Evolutionary conservation across 2,888 invertebrate genomes (phyloP), one percentile per base, ranked within the genome.

Genomic region (Ectropis crepuscularia): DNA sequence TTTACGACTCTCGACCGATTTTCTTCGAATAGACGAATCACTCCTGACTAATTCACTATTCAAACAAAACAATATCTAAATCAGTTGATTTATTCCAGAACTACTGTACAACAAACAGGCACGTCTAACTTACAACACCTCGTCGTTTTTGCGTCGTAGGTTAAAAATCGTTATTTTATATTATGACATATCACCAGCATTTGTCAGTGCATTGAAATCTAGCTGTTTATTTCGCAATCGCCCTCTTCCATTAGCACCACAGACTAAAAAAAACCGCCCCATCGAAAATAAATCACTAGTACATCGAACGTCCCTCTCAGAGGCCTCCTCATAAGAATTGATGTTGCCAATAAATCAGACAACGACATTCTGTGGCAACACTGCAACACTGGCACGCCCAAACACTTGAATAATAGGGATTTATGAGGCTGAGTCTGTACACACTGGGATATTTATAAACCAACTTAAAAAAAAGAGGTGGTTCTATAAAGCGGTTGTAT

Each of bases 321-420:
- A 67, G 68, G 77, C 78, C 81, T 88, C 88, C 86, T 85, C 86
- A 85, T 81, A 79, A 83, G 82, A 87, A 89, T 89, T 88, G 89
- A 89, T 89, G 89, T 80, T 72, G 68, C 55, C 63, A 38, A 87
- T 89, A 89, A 87, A 89, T 89, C 88, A 87, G 70, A 38, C 63
- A 76, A 71, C 81, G 82, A 82, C 82, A 82, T 82, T 80, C 84
- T 80, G 66, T 72, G 71, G 69, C 69, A 65, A 65, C 72, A 76
- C 69, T 71, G 69, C 69, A 65, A 65, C 72, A 76, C 69, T 71
- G 74, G 28, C 49, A 80, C 87, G 86, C 88, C 87, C 88, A 83
- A 86, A 87, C 87, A 89, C 89, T 89, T 84, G 80, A 87, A 85
- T 89, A 88, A 89, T 88, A 77, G 75, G 81, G 83, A 89, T 89